These are phyloP conservation scores for Pristionchus mayeri DNA, from an alignment of 2,888 invertebrate species.

Conservation along the genomic window DNA sequence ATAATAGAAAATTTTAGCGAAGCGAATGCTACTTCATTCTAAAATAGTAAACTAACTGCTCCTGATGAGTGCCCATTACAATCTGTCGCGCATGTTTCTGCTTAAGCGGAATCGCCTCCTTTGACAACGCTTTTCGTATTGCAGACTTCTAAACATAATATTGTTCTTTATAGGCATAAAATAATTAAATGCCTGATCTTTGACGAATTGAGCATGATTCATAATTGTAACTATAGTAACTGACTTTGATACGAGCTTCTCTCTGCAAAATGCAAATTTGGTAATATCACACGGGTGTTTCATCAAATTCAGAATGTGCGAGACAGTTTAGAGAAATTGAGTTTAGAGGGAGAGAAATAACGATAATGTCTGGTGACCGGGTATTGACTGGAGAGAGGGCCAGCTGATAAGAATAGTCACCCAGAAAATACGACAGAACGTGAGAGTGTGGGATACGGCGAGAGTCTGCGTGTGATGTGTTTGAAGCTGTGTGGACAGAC, in stretches of 20 bases:
- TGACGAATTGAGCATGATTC: background rate
- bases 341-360: too few species aligned
- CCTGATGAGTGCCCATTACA: conserved; percentile 74
- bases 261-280: background rate
- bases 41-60: conserved; percentile 57
- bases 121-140: conserved; percentile 93
- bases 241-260: background rate
- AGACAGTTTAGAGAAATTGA: background rate
- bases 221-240: background rate
- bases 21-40: background rate
- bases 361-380: too few species aligned
- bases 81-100: conserved; percentile 95
- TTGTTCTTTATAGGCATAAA: too few species aligned
- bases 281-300: background rate
- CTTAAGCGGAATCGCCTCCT: conserved; percentile 92
- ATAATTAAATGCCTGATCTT: background rate
- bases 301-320: too few species aligned
- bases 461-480: too few species aligned
- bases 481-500: too few species aligned
- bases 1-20: background rate
- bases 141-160: conserved; percentile 81
- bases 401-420: too few species aligned
- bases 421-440: too few species aligned
- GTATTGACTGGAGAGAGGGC: too few species aligned
- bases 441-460: too few species aligned